Evolutionary conservation across 1,140 invertebrate genomes (phyloP), one percentile per base, ranked within the genome.

Genomic region (Gonatopus flavifemur): DNA sequence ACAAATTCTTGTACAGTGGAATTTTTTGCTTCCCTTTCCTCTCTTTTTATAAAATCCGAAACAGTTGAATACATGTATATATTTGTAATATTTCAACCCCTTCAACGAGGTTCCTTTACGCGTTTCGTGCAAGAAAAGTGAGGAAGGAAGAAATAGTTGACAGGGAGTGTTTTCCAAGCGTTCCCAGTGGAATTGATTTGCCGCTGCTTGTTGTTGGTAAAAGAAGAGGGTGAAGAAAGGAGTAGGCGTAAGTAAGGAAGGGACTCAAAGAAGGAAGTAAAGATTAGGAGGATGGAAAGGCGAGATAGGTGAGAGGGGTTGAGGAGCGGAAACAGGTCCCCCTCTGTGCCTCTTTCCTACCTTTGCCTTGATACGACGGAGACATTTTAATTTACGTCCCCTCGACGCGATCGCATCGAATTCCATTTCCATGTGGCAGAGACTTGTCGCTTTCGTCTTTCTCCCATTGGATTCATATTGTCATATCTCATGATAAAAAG

Each of bases 341-440:
- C n/a, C n/a, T n/a, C n/a, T n/a, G n/a, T n/a, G n/a, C n/a, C n/a
- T n/a, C n/a, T n/a, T n/a, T n/a, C 32, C 28, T 13, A 15, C 35
- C 49, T 40, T 35, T 31, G 43, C 49, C 21, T 49, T 38, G 44
- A 52, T 48, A 51, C 45, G 47, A 51, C 35, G 44, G 55, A 59
- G 61, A 67, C 55, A 59, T 67, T 69, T 67, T 69, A 67, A 69
- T 67, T 69, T 66, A 66, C 58, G 62, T 53, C 47, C 50, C 55
- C 49, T 25, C n/a, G 15, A 22, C 20, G 21, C 30, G 49, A 48
- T 49, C 55, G 42, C 40, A 42, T 55, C 48, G 48, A 62, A 59
- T 59, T 55, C 57, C 48, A 49, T 59, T 62, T 51, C 42, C 24
- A 50, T 25, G n/a, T 22, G 28, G 18, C 36, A 15, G 22, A 21